A percentile compares a stretch with the other conserved stretches of the same genome.
These are phyloP conservation scores for Lutjanus erythropterus DNA, from an alignment of 2,113 vertebrate species.

Conservation along the genomic window DNA sequence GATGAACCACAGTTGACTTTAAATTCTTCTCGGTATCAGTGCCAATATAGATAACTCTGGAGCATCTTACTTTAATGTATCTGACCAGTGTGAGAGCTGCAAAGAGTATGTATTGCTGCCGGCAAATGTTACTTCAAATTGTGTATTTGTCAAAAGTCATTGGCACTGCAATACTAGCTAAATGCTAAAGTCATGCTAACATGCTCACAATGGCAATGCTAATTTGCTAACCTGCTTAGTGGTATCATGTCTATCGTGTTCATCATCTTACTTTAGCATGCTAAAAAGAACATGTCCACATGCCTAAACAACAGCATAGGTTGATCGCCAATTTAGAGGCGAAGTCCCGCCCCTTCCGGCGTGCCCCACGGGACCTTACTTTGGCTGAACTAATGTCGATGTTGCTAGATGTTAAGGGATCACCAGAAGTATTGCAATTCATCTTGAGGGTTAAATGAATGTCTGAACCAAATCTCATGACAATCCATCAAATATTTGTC, in stretches of 20 bases:
- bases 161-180: background rate
- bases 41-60: background rate
- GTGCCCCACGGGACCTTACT: too few species aligned
- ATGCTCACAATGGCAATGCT: background rate
- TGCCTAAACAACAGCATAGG: too few species aligned
- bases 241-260: background rate
- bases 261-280: background rate
- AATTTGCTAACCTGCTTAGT: background rate
- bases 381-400: too few species aligned
- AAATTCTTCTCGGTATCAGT: background rate
- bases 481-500: background rate
- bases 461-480: too few species aligned
- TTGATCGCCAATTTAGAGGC: too few species aligned
- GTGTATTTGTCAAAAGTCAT: background rate
- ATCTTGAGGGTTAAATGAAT: too few species aligned
- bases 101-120: background rate
- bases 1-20: background rate
- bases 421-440: background rate
- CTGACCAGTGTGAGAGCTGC: background rate
- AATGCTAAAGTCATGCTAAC: background rate
- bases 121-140: background rate
- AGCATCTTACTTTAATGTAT: background rate
- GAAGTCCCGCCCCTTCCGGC: too few species aligned
- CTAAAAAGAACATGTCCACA: background rate
- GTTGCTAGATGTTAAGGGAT: background rate